Evolutionary conservation across 2,888 invertebrate genomes (phyloP), one percentile per base, ranked within the genome.

Genomic region (Polylopha cassiicola): DNA sequence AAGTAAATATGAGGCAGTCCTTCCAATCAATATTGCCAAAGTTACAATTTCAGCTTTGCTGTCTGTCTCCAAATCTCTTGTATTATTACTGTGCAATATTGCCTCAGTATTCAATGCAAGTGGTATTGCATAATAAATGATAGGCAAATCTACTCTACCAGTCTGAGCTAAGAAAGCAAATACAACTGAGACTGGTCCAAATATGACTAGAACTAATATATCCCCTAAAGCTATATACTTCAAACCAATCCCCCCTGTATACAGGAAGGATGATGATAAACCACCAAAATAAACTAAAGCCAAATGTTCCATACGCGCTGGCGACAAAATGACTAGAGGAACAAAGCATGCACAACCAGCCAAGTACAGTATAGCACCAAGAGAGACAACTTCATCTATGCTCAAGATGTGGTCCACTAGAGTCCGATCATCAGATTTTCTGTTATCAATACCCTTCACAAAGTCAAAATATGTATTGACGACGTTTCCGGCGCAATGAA

Each of bases 391-490:
- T 87, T 93, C 89, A 59, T 88, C 86, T 43, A 71, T 77, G 51
- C 77, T 80, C 36, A 98, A 86, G 57, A 97, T 91, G 55, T 95
- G 93, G 81, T 98, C 98, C n/a, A 98, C 97, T 37, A 98, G 86
- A 53, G 95, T 97, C 63, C 97, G 89, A 68, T 98, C 98, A 66
- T 98, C 97, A 53, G 96, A 95, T 81, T 94, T 95, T 47, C 94
- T 89, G 68, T 93, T 94, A 73, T 98, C 98, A 39, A 98, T 96
- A 28, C 95, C 98, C 82, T 95, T 95, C 17, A 95, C 91, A 68
- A 94, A 98, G 76, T 98, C 98, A 71, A 93, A 98, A 73, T 97
- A 98, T 0, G 98, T 98, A 74, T 98, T 98, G 13, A 98, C 97
- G 22, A 98, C 92, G 78, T 98, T 98, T 34, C 97, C 98, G 44